Conservation (phyloP, 1,140 invertebrate species). For the Oreohelix idahoensis region DNA sequence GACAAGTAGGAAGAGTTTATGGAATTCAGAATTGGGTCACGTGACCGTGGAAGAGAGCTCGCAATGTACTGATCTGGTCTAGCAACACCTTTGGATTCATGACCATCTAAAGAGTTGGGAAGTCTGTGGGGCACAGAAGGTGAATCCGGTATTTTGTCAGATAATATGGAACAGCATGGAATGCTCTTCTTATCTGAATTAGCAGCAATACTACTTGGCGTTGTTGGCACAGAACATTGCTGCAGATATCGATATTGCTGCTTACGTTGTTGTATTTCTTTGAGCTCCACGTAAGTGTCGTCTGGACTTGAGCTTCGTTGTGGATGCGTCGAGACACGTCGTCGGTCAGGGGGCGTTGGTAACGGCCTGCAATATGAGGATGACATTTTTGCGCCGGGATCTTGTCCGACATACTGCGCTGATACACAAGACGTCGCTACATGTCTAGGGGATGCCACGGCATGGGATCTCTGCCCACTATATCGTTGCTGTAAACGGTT, state of each 20-base stretch:
- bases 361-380: not conserved
- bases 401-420: not conserved
- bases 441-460: not conserved
- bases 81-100: not conserved
- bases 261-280: conserved; percentile 26
- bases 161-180: not conserved
- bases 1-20: not conserved
- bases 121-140: not conserved
- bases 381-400: not conserved
- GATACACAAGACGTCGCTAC: not conserved
- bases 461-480: not conserved
- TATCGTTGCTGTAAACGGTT: not conserved
- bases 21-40: conserved; percentile 22
- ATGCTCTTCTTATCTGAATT: not conserved
- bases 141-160: not conserved
- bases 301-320: not conserved
- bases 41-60: conserved; percentile 8
- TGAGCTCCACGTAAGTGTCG: conserved; percentile 14
- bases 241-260: conserved; percentile 5
- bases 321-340: not conserved
- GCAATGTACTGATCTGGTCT: not conserved
- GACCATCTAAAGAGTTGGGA: not conserved
- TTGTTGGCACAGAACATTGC: not conserved
- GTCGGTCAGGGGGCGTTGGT: not conserved
- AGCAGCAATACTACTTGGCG: not conserved